phyloP scores from a whole-genome alignment of 2,797 vertebrate genomes.

The Enteromius unitaeniatus region DNA sequence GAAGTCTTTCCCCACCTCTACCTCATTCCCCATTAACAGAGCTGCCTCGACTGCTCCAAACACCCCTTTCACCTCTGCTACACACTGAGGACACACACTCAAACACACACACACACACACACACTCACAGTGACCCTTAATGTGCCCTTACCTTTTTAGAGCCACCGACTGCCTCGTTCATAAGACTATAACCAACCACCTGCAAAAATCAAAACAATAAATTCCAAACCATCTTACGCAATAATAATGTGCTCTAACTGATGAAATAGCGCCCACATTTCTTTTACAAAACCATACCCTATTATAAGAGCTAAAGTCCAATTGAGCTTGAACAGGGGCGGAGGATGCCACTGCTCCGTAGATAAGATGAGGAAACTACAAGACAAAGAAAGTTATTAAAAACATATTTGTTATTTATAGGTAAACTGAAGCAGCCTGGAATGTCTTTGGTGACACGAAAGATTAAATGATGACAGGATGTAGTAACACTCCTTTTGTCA shows the following conservation, averaged over 20 bases:
- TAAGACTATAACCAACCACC: constrained; percentile 82
- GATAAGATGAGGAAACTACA: constrained; percentile 85
- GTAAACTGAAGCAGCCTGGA: background rate
- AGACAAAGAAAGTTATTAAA: background rate
- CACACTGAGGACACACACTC: constrained; percentile 73
- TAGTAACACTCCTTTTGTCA: background rate
- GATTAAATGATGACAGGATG: too few species aligned
- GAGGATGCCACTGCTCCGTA: constrained; percentile 87
- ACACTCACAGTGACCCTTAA: background rate
- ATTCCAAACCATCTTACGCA: background rate
- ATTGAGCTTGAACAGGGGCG: constrained; percentile 81
- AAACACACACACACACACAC: background rate
- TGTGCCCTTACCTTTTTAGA: constrained; percentile 79
- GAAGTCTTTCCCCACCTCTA: constrained; percentile 75
- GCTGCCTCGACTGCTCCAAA: constrained; percentile 75
- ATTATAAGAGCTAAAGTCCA: constrained; percentile 86
- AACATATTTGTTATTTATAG: background rate
- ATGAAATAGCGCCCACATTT: background rate
- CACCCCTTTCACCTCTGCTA: constrained; percentile 66
- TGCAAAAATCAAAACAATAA: constrained; percentile 58
- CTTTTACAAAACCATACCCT: constrained; percentile 68
- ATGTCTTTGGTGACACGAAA: background rate
- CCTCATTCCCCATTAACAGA: constrained; percentile 65
- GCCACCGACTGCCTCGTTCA: constrained; percentile 77
- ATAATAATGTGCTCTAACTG: background rate